Conservation (phyloP, 2,797 vertebrate species). For the Rhabdomys pumilio region DNA sequence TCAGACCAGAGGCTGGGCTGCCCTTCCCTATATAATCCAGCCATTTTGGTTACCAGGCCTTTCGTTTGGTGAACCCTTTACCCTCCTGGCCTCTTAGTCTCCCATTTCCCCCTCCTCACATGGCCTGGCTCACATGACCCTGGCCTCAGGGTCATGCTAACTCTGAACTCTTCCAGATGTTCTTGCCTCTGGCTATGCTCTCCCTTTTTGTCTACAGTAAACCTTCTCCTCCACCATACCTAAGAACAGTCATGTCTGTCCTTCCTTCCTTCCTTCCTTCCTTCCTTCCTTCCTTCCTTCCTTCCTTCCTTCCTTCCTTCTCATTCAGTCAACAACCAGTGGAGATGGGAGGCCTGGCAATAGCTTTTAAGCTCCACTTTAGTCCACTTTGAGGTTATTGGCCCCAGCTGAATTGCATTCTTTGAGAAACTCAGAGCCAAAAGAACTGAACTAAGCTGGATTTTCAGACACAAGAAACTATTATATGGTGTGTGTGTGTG, state of each 20-base stretch:
- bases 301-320: neutral
- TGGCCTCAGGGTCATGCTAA: neutral
- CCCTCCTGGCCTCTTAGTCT: neutral
- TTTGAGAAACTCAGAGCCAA: neutral
- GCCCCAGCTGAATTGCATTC: neutral
- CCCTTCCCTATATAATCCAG: neutral
- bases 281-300: no score
- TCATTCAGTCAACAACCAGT: neutral
- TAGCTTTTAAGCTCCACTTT: neutral
- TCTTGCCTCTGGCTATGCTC: neutral
- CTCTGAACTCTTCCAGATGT: neutral
- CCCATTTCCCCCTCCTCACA: neutral
- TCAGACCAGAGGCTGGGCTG: neutral
- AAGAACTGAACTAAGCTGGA: neutral
- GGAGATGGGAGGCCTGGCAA: neutral
- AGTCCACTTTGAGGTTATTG: neutral
- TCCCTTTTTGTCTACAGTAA: neutral
- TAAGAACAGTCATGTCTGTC: no score
- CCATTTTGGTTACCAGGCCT: neutral
- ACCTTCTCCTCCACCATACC: neutral
- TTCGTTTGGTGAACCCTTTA: neutral
- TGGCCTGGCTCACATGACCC: neutral
- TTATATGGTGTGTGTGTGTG: neutral
- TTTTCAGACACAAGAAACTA: conserved; percentile 4
- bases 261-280: neutral